Conservation (phyloP, 1,140 invertebrate genomes). For the Hylaeus anthracinus region DNA sequence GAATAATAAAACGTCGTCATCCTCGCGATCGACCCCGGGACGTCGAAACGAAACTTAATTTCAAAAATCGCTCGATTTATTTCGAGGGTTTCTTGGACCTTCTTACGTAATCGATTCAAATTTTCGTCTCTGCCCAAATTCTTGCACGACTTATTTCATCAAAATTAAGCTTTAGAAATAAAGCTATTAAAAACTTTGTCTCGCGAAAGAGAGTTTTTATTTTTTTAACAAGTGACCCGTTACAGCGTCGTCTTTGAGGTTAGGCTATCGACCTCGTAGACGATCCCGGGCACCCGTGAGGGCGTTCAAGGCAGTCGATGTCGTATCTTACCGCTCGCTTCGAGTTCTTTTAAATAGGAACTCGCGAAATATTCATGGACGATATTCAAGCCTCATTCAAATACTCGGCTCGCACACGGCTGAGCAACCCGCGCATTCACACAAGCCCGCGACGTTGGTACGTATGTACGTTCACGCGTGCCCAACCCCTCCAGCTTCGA, state of each 20-base stretch:
- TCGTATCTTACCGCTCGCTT: conserved; percentile 58
- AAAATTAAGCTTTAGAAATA: too few relatives aligned
- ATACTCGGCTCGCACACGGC: conserved; percentile 48
- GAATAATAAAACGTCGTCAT: conserved; percentile 10
- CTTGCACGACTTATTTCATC: too few relatives aligned
- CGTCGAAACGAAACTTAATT: too few relatives aligned
- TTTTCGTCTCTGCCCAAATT: too few relatives aligned
- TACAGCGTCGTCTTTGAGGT: conserved; percentile 16
- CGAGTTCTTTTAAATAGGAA: conserved; percentile 69
- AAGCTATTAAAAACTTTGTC: too few relatives aligned
- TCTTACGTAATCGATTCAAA: too few relatives aligned
- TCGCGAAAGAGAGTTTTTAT: too few relatives aligned
- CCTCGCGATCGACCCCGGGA: background rate
- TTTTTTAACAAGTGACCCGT: too few relatives aligned
- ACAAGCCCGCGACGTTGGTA: background rate
- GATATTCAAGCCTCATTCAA: conserved; percentile 70
- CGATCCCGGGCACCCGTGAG: conserved; percentile 18
- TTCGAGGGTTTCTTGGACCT: too few relatives aligned
- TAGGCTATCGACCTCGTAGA: conserved; percentile 51
- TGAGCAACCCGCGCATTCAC: background rate
- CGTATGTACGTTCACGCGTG: background rate
- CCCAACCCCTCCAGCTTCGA: background rate
- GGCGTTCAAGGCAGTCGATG: conserved; percentile 49
- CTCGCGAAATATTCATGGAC: conserved; percentile 76
- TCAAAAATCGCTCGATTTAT: too few relatives aligned